These are phyloP conservation scores for Eurystomus glaucurus DNA, from an alignment of 2,797 vertebrate genomes.

Conservation along the genomic window DNA sequence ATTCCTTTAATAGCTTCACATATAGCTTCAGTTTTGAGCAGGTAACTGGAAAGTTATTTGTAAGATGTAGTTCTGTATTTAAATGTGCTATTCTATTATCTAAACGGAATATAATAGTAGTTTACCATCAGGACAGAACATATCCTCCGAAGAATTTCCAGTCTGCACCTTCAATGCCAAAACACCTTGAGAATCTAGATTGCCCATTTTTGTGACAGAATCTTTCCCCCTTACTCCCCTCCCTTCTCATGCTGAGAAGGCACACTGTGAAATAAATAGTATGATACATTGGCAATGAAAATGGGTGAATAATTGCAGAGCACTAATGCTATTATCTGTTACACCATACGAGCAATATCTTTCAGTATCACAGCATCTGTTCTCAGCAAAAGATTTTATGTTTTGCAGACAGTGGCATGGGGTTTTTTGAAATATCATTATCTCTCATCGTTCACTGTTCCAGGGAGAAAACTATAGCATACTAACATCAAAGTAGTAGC, in stretches of 20 bases:
- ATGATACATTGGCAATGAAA: not conserved
- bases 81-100: not conserved
- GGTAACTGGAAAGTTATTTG: not conserved
- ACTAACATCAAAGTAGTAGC: not conserved
- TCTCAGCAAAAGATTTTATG: not conserved
- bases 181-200: not conserved
- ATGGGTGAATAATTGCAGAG: not conserved
- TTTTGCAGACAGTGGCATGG: not conserved
- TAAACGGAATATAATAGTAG: not conserved
- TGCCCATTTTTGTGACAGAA: not conserved
- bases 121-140: not conserved
- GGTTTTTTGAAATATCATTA: not conserved
- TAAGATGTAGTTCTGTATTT: not conserved
- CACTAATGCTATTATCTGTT: not conserved
- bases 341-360: accelerated
- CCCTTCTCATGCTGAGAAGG: not conserved
- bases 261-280: not conserved
- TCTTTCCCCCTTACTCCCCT: not conserved
- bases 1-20: not conserved
- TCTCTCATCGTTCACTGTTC: not conserved
- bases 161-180: not conserved
- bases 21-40: not conserved
- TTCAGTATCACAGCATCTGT: not conserved
- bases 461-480: not conserved
- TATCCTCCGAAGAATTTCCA: not conserved